Evolutionary conservation across 2,888 invertebrate species (phyloP), one percentile per base, ranked within the genome.

Genomic region (Trichogramma evanescens): DNA sequence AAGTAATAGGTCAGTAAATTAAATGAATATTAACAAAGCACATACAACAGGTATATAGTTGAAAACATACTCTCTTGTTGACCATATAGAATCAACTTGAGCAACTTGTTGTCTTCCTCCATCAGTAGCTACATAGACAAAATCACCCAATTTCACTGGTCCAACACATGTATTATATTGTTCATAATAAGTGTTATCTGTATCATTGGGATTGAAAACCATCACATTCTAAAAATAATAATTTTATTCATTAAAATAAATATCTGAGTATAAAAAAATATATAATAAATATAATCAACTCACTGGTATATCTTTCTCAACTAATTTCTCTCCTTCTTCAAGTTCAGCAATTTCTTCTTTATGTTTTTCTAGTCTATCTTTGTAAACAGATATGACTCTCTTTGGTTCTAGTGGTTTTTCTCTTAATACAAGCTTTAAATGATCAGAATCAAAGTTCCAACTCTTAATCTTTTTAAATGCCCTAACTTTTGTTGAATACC

Each of bases 1-100:
- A 61, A 7, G 46, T n/a, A 45, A 13, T 44, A 52, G 39, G 58
- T 56, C 38, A n/a, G 8, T 38, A 48, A 46, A 48, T 48, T 41
- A 9, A 5, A 58, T 42, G 4, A 44, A 43, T 48, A 44, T 56
- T 45, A 54, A 46, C n/a, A 39, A 52, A 9, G n/a, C 9, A 46
- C 52, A 53, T 43, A 26, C 41, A 10, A 26, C 64, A 48, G 26
- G 58, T 56, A 50, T 51, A 50, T 42, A 52, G 40, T 58, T 45
- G 58, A 50, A 48, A 53, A 84, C 87, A 84, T 79, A 93, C 93
- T 89, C 88, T 75, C 88, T 86, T 50, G 92, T 91, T 71, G 91
- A 91, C 96, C 96, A 98, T 74, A 98, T 91, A 62, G 89, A 88
- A 75, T 97, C 95, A 66, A 98, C 89, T 76, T 96, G 91, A 8